Evolutionary conservation across 2,797 vertebrate species (phyloP).

Genomic region (Rhinophrynus dorsalis): DNA sequence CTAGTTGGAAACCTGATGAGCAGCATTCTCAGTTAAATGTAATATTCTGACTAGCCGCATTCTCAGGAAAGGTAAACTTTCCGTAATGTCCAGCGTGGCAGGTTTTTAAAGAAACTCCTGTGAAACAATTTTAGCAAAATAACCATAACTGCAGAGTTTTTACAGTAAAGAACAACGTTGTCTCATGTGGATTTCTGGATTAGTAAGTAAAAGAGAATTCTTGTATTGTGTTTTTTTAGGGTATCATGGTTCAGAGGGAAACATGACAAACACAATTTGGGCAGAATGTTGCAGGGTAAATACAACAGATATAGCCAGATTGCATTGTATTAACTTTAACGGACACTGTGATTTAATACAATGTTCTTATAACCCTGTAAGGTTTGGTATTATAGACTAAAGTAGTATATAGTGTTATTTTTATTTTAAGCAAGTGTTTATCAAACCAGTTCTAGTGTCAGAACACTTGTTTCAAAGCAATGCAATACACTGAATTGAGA

Average conservation of each 20-base stretch:
- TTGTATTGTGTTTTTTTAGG: background rate
- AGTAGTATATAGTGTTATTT: too few relatives aligned
- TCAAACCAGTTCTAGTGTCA: too few relatives aligned
- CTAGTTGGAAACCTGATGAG: conserved; percentile 34
- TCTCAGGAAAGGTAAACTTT: conserved; percentile 22
- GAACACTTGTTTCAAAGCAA: too few relatives aligned
- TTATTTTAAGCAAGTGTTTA: too few relatives aligned
- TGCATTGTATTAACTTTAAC: background rate
- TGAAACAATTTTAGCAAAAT: too few relatives aligned
- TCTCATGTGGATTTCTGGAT: background rate
- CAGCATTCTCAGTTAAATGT: conserved; percentile 20
- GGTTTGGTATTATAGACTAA: too few relatives aligned
- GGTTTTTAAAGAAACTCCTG: background rate
- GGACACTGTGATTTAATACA: too few relatives aligned
- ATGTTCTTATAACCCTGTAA: too few relatives aligned
- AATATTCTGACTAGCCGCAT: conserved; percentile 8
- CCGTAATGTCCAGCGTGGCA: conserved; percentile 30
- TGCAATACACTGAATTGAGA: too few relatives aligned
- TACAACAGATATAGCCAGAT: background rate
- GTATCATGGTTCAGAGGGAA: background rate
- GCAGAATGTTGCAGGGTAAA: background rate
- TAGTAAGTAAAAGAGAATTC: conserved; percentile 9
- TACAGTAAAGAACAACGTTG: background rate
- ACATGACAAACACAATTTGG: background rate
- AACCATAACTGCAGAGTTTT: too few relatives aligned